These are phyloP conservation scores for Aratinga solstitialis DNA, from an alignment of 2,797 vertebrate species.

Conservation along the genomic window DNA sequence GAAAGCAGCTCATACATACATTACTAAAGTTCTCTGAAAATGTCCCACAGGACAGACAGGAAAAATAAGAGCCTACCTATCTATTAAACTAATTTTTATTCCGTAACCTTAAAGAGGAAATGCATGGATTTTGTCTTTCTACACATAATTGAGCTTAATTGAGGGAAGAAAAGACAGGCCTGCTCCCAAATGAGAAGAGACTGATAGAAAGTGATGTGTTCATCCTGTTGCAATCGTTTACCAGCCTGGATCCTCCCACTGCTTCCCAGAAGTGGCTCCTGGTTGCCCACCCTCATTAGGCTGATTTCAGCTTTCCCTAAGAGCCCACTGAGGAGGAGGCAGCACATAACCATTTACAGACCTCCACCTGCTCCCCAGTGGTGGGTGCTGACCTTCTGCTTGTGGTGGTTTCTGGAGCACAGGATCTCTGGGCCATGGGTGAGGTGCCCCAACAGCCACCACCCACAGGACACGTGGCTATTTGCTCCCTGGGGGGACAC, in stretches of 20 bases:
- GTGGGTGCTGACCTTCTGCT: background rate
- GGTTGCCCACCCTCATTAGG: background rate
- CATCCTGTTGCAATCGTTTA: background rate
- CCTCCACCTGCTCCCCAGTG: background rate
- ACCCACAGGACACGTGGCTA: accelerated
- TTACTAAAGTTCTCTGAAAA: conserved; percentile 41
- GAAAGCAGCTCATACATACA: conserved; percentile 27
- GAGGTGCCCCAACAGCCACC: background rate
- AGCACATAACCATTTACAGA: background rate
- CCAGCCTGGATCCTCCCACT: background rate
- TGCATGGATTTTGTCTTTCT: background rate
- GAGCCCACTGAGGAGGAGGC: accelerated
- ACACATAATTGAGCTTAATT: background rate
- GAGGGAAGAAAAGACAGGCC: background rate
- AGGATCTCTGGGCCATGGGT: accelerated
- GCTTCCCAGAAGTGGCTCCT: background rate
- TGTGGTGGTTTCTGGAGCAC: background rate
- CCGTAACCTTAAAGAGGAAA: background rate
- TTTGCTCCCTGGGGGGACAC: background rate
- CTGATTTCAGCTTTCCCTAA: background rate
- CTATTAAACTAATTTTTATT: background rate
- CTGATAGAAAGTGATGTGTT: background rate
- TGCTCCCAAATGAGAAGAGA: background rate
- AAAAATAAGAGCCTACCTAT: conserved; percentile 16
- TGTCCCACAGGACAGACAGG: background rate